phyloP scores from a whole-genome alignment of 2,113 vertebrate genomes.

The Hemiprocne comata region DNA sequence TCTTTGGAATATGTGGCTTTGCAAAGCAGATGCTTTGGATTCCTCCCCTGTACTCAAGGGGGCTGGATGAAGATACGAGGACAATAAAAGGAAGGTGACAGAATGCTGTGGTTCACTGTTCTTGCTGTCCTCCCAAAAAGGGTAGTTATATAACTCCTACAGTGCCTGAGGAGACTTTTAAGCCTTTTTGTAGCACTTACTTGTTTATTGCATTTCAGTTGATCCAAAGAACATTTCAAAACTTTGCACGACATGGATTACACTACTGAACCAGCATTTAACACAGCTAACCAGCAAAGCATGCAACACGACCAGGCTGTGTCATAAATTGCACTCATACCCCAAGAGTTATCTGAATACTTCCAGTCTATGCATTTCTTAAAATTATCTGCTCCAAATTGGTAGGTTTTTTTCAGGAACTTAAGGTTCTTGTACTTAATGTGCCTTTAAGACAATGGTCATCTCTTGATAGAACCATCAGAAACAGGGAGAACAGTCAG shows the following conservation, averaged over 20 bases:
- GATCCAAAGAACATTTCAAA: background rate
- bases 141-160: background rate
- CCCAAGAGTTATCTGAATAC: background rate
- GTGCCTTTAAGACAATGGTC: background rate
- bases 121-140: background rate
- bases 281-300: conserved; percentile 36
- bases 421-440: background rate
- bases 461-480: background rate
- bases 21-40: conserved; percentile 32
- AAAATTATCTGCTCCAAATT: background rate
- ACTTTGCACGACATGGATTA: conserved; percentile 2
- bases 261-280: background rate
- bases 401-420: background rate
- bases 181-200: background rate
- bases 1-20: conserved; percentile 43
- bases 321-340: conserved; percentile 13
- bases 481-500: background rate
- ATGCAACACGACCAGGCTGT: conserved; percentile 16
- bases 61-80: conserved; percentile 14
- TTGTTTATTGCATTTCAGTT: conserved; percentile 46
- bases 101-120: conserved; percentile 38
- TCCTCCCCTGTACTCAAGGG: conserved; percentile 24
- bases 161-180: background rate
- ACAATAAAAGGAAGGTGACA: conserved; percentile 61
- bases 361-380: background rate